These are phyloP conservation scores for Neotoma lepida DNA, from an alignment of 2,113 vertebrate species.

Conservation along the genomic window DNA sequence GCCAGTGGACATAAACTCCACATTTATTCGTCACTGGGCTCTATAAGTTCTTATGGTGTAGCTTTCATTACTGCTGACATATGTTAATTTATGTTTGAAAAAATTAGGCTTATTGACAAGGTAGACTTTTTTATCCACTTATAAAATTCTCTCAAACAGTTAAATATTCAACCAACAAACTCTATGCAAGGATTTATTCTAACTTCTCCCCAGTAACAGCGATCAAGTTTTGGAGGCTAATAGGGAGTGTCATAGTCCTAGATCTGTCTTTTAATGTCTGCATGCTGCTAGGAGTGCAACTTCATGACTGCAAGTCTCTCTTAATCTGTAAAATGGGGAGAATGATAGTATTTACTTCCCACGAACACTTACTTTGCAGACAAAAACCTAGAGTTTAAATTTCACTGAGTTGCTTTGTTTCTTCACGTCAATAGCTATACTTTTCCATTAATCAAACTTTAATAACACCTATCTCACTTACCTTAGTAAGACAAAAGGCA, in stretches of 20 bases:
- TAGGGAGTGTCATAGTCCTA: neutral
- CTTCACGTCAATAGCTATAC: neutral
- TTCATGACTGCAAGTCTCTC: neutral
- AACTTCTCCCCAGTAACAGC: neutral
- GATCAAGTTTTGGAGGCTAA: neutral
- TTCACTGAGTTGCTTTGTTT: neutral
- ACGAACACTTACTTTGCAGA: neutral
- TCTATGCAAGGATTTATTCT: neutral
- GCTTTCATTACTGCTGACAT: neutral
- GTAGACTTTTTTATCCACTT: neutral
- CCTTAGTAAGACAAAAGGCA: neutral
- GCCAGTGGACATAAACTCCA: neutral
- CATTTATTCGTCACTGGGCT: neutral
- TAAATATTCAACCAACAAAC: neutral
- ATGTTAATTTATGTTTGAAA: slow-evolving; percentile 34
- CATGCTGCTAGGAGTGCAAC: neutral
- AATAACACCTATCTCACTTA: neutral
- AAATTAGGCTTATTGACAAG: neutral
- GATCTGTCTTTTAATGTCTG: neutral
- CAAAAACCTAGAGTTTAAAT: neutral
- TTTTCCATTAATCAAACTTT: neutral
- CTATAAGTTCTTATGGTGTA: neutral
- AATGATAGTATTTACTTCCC: neutral
- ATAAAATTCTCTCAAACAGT: slow-evolving; percentile 12
- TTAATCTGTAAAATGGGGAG: neutral